Evolutionary conservation across 2,888 invertebrate genomes (phyloP), one percentile per base, ranked within the genome.

Genomic region (Eupeodes luniger): DNA sequence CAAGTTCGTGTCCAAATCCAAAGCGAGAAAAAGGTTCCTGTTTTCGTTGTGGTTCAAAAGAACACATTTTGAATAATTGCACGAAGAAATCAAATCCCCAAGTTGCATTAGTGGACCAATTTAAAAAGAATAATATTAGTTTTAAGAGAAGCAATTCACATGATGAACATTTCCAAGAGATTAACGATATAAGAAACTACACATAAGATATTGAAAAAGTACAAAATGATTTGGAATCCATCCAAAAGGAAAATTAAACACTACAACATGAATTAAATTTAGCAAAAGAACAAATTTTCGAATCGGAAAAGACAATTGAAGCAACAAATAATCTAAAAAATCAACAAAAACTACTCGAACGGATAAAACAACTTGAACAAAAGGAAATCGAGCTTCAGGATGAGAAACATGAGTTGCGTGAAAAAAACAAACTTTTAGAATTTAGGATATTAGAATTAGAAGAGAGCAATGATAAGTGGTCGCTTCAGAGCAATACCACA

Each of bases 361-460:
- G 94, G 82, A 92, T 95, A 53, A 93, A 93, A 75, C 93, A 93
- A 70, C 91, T 94, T 74, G 94, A 94, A 90, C 94, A 94, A 49
- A 93, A 94, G 67, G 94, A 96, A 92, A 94, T 95, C 92, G 94
- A 95, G 88, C 94, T 96, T 57, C 93, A 95, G 91, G 95, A 95
- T 91, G 96, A 97, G 92, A 94, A 96, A 89, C 95, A 96, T 90
- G 97, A 97, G 93, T 94, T 96, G 91, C 95, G 96, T 90, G 97
- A 97, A 92, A 97, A 97, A 92, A 96, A 96, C 93, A 97, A 97
- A 93, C 94, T 97, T 90, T 95, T 97, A 92, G 97, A 97, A 94
- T 97, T 97, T 94, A 94, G 97, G 69, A 94, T 97, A 90, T 94
- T 97, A 90, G 97, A 97, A 93, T 94, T 97, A 90, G 97, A 97